Base-by-base conservation (phyloP, 2,888 invertebrate genomes). In the Lasioglossum leucozonium region DNA sequence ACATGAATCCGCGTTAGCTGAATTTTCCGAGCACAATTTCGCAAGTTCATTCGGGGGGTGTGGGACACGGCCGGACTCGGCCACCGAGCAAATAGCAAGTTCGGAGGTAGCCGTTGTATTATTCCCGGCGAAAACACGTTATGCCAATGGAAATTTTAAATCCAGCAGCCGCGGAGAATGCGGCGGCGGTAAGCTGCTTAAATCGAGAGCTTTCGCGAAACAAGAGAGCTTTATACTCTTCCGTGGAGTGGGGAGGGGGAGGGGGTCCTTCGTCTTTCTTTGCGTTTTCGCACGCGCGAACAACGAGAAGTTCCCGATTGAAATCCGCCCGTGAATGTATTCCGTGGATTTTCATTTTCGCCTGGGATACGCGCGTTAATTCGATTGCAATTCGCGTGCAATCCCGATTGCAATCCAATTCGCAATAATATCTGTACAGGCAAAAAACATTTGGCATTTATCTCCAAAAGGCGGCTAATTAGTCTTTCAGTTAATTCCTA, bases 181-280 rank as follows among this genome's bases (percentile, higher is more conserved):
- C 72, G 73, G 77, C 67, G 72, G 42, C 58, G 73, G 81, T 91
- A 91, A 91, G 91, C 91, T 72, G 90, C 91, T 91, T 90, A 88
- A 91, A 86, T 72, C 86, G 84, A 83, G 85, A 88, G 87, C 87
- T 91, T 82, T 85, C 65, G 81, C 84, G 74, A 89, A 88, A 90
- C 89, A 86, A 79, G 79, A 79, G 77, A 86, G 83, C 82, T 86
- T 86, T 86, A 79, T 81, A 72, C 73, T 73, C 55, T 22, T 40
- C 77, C 40, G n/a, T n/a, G n/a, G n/a, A n/a, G n/a, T n/a, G n/a
- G n/a, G n/a, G n/a, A n/a, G n/a, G n/a, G n/a, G n/a, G n/a, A n/a
- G n/a, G n/a, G 30, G 78, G 10, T 6, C 10, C 58, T n/a, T n/a
- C 44, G 75, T 82, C 83, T 89, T 89, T 78, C 69, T 37, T 26